These are phyloP conservation scores for Gallirallus australis DNA, from an alignment of 2,797 vertebrate species.

Conservation along the genomic window DNA sequence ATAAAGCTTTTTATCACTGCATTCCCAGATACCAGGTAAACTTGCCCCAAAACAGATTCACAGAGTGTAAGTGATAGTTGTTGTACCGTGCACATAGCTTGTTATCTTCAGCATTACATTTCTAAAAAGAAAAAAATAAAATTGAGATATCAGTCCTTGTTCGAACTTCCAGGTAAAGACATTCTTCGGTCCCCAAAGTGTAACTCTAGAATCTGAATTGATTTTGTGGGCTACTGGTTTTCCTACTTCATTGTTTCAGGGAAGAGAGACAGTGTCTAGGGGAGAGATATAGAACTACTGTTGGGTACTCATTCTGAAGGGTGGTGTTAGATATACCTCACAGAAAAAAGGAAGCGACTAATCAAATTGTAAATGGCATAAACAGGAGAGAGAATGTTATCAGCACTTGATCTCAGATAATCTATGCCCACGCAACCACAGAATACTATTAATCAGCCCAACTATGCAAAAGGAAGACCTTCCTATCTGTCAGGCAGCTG, in stretches of 20 bases:
- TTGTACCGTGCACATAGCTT: background rate
- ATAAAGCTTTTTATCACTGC: background rate
- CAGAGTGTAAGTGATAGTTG: background rate
- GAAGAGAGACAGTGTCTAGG: background rate
- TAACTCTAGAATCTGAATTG: background rate
- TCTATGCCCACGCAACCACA: background rate
- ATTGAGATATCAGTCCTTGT: background rate
- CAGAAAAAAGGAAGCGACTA: background rate
- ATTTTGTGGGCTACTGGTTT: background rate
- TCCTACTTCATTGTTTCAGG: background rate
- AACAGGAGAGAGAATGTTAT: background rate
- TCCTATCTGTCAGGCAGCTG: constrained; percentile 24
- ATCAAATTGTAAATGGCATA: constrained; percentile 27
- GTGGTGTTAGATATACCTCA: background rate
- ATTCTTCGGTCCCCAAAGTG: background rate
- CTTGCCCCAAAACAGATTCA: background rate
- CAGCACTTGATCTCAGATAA: background rate
- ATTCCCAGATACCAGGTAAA: background rate
- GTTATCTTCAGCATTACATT: accelerated
- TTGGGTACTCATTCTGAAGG: background rate
- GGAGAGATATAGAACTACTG: background rate
- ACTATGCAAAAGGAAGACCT: constrained; percentile 1
- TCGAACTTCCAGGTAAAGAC: background rate
- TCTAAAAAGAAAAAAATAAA: background rate
- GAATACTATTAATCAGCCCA: constrained; percentile 27